These are phyloP conservation scores for Corythornis vintsioides DNA, from an alignment of 2,113 vertebrate genomes.

Conservation along the genomic window DNA sequence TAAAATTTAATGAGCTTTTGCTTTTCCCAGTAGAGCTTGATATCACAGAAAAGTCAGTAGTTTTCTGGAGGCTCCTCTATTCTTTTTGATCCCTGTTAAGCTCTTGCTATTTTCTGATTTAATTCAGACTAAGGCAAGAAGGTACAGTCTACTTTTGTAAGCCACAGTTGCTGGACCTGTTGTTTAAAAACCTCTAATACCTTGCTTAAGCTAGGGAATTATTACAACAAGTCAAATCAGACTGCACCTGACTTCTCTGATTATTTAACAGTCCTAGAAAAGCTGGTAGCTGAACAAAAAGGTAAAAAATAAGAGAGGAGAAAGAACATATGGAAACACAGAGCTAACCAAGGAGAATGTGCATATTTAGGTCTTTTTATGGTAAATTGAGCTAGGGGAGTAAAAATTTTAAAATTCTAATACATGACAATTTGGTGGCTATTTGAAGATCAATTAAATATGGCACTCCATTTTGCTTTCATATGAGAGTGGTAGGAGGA, in stretches of 20 bases:
- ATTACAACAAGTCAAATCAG: not conserved
- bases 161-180: not conserved
- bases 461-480: not conserved
- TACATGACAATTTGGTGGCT: not conserved
- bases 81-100: not conserved
- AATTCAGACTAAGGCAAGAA: not conserved
- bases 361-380: not conserved
- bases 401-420: not conserved
- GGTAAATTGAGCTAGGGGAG: not conserved
- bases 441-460: not conserved
- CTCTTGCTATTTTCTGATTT: not conserved
- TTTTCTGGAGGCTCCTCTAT: not conserved
- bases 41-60: not conserved
- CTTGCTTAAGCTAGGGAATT: not conserved
- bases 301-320: not conserved
- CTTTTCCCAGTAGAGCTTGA: not conserved
- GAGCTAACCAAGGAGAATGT: not conserved
- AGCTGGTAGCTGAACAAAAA: not conserved
- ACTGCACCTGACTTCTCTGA: not conserved
- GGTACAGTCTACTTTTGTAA: not conserved
- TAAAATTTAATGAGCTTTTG: not conserved
- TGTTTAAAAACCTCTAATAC: not conserved
- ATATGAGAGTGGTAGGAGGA: not conserved
- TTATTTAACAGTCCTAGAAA: not conserved
- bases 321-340: not conserved